phyloP scores from a whole-genome alignment of 2,888 invertebrate genomes.

The Serrognathus titanus region DNA sequence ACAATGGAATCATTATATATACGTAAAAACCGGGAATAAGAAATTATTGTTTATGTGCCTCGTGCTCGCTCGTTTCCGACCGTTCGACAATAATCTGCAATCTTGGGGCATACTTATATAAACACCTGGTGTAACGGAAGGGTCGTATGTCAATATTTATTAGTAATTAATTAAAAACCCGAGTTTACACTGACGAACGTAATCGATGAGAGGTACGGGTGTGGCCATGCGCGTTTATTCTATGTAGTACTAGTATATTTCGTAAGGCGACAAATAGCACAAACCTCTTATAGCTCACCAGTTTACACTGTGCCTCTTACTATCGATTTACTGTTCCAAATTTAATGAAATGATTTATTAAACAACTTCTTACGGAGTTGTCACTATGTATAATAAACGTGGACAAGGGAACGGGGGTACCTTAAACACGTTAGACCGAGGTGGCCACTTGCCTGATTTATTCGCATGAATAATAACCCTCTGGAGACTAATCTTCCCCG shows the following conservation, averaged over 20 bases:
- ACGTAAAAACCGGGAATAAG: neutral
- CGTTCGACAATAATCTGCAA: conserved; percentile 23
- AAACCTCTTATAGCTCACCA: neutral
- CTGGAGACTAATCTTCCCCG: too few relatives aligned
- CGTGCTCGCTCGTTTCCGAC: conserved; percentile 6
- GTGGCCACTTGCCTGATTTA: too few relatives aligned
- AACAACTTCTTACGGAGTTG: conserved; percentile 5
- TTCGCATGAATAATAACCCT: too few relatives aligned
- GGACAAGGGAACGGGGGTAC: too few relatives aligned
- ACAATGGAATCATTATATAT: neutral
- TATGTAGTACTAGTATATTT: too few relatives aligned
- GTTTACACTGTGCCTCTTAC: conserved; percentile 10
- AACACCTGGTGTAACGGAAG: conserved; percentile 20
- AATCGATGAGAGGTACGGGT: conserved; percentile 16
- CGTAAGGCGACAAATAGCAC: too few relatives aligned
- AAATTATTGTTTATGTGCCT: neutral
- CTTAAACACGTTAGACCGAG: too few relatives aligned
- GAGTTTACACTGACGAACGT: conserved; percentile 18
- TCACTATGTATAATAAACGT: neutral
- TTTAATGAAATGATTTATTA: conserved; percentile 14
- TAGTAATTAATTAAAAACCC: conserved; percentile 25
- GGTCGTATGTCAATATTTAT: conserved; percentile 25
- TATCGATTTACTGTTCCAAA: conserved; percentile 8
- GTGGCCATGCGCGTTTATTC: conserved; percentile 15
- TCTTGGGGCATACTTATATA: conserved; percentile 24